phyloP scores from a whole-genome alignment of 2,113 vertebrate genomes.

The Martes martes region DNA sequence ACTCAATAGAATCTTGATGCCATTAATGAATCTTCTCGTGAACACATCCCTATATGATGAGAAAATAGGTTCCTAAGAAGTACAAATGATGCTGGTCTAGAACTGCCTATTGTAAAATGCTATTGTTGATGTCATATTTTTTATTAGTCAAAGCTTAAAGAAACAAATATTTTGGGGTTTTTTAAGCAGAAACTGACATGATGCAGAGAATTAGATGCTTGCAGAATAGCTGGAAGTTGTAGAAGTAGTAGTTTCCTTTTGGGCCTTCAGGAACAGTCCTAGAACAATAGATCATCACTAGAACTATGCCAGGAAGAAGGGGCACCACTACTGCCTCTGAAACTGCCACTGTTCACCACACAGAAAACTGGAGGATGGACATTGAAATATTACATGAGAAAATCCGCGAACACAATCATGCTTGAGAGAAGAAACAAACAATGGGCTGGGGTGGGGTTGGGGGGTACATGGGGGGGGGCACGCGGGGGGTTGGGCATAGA shows the following conservation, averaged over 20 bases:
- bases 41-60: neutral
- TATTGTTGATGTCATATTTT: neutral
- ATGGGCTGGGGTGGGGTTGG: no score
- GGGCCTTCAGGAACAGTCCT: neutral
- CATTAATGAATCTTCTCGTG: neutral
- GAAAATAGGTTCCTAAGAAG: neutral
- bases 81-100: neutral
- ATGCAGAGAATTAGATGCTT: neutral
- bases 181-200: neutral
- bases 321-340: no score
- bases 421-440: neutral
- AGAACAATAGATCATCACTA: neutral
- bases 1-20: neutral
- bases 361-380: neutral
- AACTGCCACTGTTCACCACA: neutral
- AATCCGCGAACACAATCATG: neutral
- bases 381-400: neutral
- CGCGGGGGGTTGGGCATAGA: fast-evolving
- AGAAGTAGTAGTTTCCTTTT: neutral
- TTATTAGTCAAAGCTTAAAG: neutral
- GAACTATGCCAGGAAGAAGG: neutral
- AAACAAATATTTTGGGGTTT: neutral
- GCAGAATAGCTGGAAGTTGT: neutral
- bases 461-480: no score
- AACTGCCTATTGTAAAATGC: neutral